Evolutionary conservation across 2,888 invertebrate genomes (phyloP), one percentile per base, ranked within the genome.

Genomic region (Notocelia uddmanniana): DNA sequence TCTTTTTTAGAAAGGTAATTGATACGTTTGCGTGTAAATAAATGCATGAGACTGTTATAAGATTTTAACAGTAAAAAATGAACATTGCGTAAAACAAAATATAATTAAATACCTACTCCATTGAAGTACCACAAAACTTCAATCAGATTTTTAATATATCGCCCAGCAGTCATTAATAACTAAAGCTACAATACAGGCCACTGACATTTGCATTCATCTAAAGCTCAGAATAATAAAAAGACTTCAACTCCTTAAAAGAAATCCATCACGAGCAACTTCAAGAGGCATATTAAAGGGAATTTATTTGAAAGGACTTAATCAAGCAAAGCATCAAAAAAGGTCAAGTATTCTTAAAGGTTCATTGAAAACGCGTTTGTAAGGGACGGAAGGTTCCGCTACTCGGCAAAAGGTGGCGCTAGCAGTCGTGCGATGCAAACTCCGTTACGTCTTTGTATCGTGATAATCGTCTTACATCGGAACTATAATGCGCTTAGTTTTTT

Each of bases 391-490:
- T 86, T 75, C 74, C 73, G 79, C 91, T 87, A 87, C 84, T 85
- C 82, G 75, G 69, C 74, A 79, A 83, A 66, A 90, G 91, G 88
- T 90, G 90, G 89, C 90, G 91, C 79, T 77, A 83, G 74, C 15
- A 23, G 77, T 76, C 37, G n/a, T 66, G 58, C 10, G 55, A 45
- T 58, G 54, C 41, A 34, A 55, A 45, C 48, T 31, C 19, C 26
- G 66, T 72, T 72, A 59, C 59, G 55, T 55, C 62, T 59, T 57
- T 19, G 31, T 15, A n/a, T 21, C 58, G 23, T 59, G 50, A 60
- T 60, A 68, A 69, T 48, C 52, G 31, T 55, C 58, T 71, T 66
- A 59, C 59, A 71, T 71, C 66, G 59, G 41, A 34, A 52, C 31
- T 45, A 13, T 66, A 67, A 67, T 59, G 59, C 71, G 59, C 54